phyloP scores from a whole-genome alignment of 2,888 invertebrate species.

The Caenorhabditis sp. region DNA sequence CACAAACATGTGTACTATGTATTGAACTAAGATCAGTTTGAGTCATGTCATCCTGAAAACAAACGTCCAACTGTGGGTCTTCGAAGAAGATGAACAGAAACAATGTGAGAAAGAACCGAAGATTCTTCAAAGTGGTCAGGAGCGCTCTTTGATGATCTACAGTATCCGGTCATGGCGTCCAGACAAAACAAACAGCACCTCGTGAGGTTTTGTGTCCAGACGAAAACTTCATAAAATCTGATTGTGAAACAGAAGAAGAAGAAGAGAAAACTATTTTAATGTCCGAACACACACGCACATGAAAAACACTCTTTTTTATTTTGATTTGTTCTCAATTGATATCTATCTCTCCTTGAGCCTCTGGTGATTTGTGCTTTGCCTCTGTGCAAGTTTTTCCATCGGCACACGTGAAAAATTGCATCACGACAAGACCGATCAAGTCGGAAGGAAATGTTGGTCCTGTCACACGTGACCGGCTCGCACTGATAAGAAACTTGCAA shows the following conservation, averaged over 20 bases:
- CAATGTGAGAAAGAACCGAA: not conserved
- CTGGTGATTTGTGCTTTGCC: conserved; percentile 26
- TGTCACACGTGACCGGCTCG: conserved; percentile 37
- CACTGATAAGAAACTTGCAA: conserved; percentile 8
- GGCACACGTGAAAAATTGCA: conserved; percentile 54
- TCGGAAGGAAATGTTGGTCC: conserved; percentile 36
- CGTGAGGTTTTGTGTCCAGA: conserved; percentile 37
- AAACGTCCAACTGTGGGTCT: no score
- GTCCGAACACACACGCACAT: conserved; percentile 5
- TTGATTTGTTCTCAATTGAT: conserved; percentile 38
- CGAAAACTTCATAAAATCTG: conserved; percentile 30
- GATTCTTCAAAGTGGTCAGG: not conserved
- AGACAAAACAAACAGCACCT: conserved; percentile 50
- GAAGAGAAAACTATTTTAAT: conserved; percentile 10
- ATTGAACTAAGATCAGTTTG: not conserved
- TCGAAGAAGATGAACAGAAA: not conserved
- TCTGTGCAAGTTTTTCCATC: conserved; percentile 14
- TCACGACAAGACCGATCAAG: conserved; percentile 32
- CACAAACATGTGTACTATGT: not conserved
- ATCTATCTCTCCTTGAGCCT: conserved; percentile 21
- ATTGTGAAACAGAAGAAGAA: conserved; percentile 33
- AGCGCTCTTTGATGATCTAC: conserved; percentile 37
- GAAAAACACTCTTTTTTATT: conserved; percentile 45
- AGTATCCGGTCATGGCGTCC: conserved; percentile 21
- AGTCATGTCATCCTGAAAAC: no score